Percentiles rank a stretch among this genome's conserved stretches.
These are phyloP conservation scores for Spicauda simplicius DNA, from an alignment of 2,888 invertebrate species.

Conservation along the genomic window DNA sequence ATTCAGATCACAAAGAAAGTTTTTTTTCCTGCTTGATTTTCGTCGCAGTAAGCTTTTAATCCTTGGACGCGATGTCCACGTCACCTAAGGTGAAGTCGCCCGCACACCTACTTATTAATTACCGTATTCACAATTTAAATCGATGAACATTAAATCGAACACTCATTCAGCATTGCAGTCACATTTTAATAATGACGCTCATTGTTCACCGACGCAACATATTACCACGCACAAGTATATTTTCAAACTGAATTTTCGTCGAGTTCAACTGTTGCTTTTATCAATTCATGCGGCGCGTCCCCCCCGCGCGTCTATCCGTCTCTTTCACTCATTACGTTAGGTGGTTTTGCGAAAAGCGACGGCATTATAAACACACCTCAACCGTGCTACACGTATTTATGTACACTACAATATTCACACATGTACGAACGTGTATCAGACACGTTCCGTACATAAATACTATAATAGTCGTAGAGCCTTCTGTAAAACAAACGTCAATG, in stretches of 20 bases:
- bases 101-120: slow-evolving; percentile 44
- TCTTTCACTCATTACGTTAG: slow-evolving; percentile 60
- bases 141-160: slow-evolving; percentile 58
- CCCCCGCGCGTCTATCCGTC: slow-evolving; percentile 61
- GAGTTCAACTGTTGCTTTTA: slow-evolving; percentile 81
- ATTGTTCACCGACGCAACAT: slow-evolving; percentile 54
- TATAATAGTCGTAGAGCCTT: slow-evolving; percentile 44
- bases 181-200: slow-evolving; percentile 75
- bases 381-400: slow-evolving; percentile 50
- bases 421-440: slow-evolving; percentile 36
- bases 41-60: slow-evolving; percentile 77
- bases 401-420: slow-evolving; percentile 31
- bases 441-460: slow-evolving; percentile 36
- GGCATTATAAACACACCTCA: slow-evolving; percentile 54
- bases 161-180: slow-evolving; percentile 71
- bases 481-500: slow-evolving; percentile 41
- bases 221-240: slow-evolving; percentile 59
- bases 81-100: slow-evolving; percentile 64
- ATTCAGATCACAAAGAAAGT: slow-evolving; percentile 65
- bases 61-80: slow-evolving; percentile 76
- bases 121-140: slow-evolving; percentile 55
- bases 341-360: slow-evolving; percentile 60
- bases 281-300: slow-evolving; percentile 73
- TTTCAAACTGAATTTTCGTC: slow-evolving; percentile 78
- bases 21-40: slow-evolving; percentile 68